These are phyloP conservation scores for Pseudomugil tenellus DNA, from an alignment of 2,797 vertebrate species.

Conservation along the genomic window DNA sequence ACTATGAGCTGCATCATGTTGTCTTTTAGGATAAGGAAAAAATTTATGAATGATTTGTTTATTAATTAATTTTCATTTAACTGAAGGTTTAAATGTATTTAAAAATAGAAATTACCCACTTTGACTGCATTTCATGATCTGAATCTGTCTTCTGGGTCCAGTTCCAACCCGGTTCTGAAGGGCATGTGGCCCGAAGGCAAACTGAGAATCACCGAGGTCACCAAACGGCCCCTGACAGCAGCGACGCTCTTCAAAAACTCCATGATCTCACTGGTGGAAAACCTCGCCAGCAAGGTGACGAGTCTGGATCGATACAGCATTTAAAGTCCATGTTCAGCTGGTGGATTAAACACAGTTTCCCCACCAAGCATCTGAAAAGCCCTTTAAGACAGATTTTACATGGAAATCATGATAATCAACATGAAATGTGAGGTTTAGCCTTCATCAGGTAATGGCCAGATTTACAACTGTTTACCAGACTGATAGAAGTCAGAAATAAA, in stretches of 20 bases:
- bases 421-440: background rate
- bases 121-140: background rate
- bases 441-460: too few species aligned
- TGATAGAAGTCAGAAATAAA: too few species aligned
- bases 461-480: too few species aligned
- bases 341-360: background rate
- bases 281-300: conserved; percentile 92
- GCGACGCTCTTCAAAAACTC: conserved; percentile 97
- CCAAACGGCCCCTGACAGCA: conserved; percentile 94
- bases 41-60: too few species aligned
- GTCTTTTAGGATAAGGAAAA: too few species aligned
- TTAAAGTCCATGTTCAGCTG: background rate
- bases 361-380: background rate
- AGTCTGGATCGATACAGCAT: background rate
- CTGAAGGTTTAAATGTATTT: background rate
- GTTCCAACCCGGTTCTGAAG: conserved; percentile 93
- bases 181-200: conserved; percentile 99
- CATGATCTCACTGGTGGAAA: conserved; percentile 97
- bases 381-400: background rate
- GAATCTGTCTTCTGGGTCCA: conserved; percentile 59
- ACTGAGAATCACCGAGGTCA: conserved; percentile 97
- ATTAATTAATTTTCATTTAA: too few species aligned
- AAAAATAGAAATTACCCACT: background rate
- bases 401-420: background rate
- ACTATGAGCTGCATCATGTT: too few species aligned